Conservation (phyloP, 2,797 vertebrate genomes). For the Lagocephalus sceleratus region DNA sequence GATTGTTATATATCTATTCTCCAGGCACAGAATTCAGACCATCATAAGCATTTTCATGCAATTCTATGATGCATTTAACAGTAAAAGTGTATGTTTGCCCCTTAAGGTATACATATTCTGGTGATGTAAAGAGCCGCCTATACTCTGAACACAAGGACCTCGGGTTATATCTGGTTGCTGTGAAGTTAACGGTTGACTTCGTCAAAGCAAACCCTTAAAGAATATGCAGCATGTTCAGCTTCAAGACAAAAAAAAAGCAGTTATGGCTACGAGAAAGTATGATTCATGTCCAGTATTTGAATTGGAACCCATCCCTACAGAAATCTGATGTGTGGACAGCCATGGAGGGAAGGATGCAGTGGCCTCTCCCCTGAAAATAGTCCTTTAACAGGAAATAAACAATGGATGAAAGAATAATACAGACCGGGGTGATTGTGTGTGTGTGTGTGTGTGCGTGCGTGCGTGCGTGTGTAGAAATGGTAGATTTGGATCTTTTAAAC, state of each 20-base stretch:
- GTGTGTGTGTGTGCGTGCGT: too few relatives aligned
- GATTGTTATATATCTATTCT: conserved; percentile 18
- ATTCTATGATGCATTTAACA: conserved; percentile 34
- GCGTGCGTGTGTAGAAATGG: conserved; percentile 32
- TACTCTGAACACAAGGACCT: conserved; percentile 22
- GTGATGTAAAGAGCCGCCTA: conserved; percentile 19
- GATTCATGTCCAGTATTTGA: conserved; percentile 14
- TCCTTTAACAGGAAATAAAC: conserved; percentile 17
- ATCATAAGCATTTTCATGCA: conserved; percentile 12
- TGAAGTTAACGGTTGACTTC: conserved; percentile 49
- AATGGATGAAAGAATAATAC: conserved; percentile 33
- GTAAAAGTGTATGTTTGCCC: conserved; percentile 12
- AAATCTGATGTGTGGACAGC: conserved; percentile 12
- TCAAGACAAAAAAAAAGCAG: conserved; percentile 11
- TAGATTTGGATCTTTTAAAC: conserved; percentile 31
- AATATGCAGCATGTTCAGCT: conserved; percentile 40
- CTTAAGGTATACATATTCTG: conserved; percentile 21
- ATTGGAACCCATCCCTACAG: conserved; percentile 6
- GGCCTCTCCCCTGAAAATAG: conserved; percentile 48
- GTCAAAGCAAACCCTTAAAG: conserved; percentile 18
- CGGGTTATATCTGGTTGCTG: conserved; percentile 34
- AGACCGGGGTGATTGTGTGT: too few relatives aligned
- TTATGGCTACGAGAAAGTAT: conserved; percentile 38
- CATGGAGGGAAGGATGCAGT: conserved; percentile 38
- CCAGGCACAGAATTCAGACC: conserved; percentile 25